A percentile compares a stretch with the other conserved stretches of the same genome.
Evolutionary conservation across 2,797 vertebrate species (phyloP).

Genomic region (Pogonophryne albipinna): DNA sequence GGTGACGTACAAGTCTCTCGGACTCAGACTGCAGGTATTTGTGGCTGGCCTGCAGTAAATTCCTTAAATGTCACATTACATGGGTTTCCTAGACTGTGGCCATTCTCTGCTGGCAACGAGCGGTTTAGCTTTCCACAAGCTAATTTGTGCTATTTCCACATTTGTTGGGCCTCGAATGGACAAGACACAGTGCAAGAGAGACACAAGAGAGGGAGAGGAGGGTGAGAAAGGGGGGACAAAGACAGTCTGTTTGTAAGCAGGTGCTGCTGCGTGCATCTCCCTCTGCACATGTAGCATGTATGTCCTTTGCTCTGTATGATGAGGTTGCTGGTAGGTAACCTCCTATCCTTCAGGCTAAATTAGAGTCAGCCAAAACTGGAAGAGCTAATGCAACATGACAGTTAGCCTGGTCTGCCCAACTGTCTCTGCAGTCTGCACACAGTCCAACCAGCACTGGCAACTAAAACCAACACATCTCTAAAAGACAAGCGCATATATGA

Average conservation of each 20-base stretch:
- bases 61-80: slow-evolving; percentile 78
- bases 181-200: slow-evolving; percentile 12
- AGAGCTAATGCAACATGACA: slow-evolving; percentile 81
- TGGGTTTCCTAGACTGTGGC: slow-evolving; percentile 72
- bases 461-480: slow-evolving; percentile 50
- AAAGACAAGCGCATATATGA: slow-evolving; percentile 13
- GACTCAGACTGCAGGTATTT: slow-evolving; percentile 80
- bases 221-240: background rate
- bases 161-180: slow-evolving; percentile 19
- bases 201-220: background rate
- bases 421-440: slow-evolving; percentile 52
- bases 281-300: slow-evolving; percentile 58
- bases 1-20: slow-evolving; percentile 63
- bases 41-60: slow-evolving; percentile 80
- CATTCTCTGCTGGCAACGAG: slow-evolving; percentile 35
- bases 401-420: slow-evolving; percentile 61
- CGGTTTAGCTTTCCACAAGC: slow-evolving; percentile 21
- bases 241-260: background rate
- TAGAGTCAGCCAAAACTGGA: slow-evolving; percentile 62
- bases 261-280: slow-evolving; percentile 2
- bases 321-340: slow-evolving; percentile 64
- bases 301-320: slow-evolving; percentile 46
- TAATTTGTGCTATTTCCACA: slow-evolving; percentile 31
- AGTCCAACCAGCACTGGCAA: slow-evolving; percentile 41
- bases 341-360: slow-evolving; percentile 74